Percentiles rank a stretch among this genome's conserved stretches.
Evolutionary conservation across 2,888 invertebrate species (phyloP).

Genomic region (Dicyrtoma fusca): DNA sequence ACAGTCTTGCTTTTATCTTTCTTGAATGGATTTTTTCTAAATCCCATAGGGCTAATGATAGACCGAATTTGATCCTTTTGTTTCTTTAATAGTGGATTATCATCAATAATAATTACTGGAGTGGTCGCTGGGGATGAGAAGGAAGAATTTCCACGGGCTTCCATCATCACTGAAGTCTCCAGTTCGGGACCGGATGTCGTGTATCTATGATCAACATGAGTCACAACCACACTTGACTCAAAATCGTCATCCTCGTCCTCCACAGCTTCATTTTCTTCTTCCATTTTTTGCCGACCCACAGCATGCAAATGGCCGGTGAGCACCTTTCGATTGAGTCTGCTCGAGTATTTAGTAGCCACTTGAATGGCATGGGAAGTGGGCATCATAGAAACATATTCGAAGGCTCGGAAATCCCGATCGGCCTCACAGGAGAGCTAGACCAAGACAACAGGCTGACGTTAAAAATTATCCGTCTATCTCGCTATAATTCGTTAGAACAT

Average conservation of each 20-base stretch:
- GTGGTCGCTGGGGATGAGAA: not conserved
- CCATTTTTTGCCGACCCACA: conserved; percentile 61
- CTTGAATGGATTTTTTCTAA: conserved; percentile 45
- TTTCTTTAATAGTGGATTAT: conserved; percentile 52
- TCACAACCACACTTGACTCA: conserved; percentile 20
- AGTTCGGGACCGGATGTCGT: not conserved
- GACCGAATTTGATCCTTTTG: conserved; percentile 54
- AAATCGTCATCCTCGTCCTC: conserved; percentile 55
- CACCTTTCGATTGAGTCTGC: conserved; percentile 73
- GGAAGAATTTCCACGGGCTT: not conserved
- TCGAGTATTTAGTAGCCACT: conserved; percentile 86
- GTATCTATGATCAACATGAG: conserved; percentile 29
- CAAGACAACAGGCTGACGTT: too few relatives aligned
- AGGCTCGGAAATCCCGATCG: conserved; percentile 81
- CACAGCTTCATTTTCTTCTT: conserved; percentile 52
- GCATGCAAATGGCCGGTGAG: conserved; percentile 76
- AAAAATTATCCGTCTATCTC: too few relatives aligned
- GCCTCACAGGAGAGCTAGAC: conserved; percentile 78
- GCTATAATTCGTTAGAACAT: too few relatives aligned
- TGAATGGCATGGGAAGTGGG: conserved; percentile 76
- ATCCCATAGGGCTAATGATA: conserved; percentile 35
- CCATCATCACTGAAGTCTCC: not conserved
- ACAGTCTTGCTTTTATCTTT: conserved; percentile 17
- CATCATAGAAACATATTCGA: conserved; percentile 82
- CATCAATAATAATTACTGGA: conserved; percentile 28